A percentile compares a stretch with the other conserved stretches of the same genome.
Evolutionary conservation across 2,888 invertebrate genomes (phyloP).

Genomic region (Lasioglossum malachurum): DNA sequence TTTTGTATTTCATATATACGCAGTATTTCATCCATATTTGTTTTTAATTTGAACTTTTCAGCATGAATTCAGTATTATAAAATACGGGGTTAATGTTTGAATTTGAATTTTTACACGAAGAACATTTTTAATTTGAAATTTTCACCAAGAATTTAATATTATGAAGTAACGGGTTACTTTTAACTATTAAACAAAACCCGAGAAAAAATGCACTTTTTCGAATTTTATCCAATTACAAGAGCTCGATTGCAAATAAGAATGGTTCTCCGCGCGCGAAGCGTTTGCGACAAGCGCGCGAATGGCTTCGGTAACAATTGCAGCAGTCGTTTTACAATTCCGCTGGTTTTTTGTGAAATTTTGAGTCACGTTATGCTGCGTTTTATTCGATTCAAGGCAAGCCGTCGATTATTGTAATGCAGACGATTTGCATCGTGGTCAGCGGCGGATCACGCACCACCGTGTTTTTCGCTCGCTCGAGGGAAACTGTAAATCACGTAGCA

Average conservation of each 20-base stretch:
- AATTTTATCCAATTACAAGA: neutral
- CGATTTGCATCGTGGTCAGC: slow-evolving; percentile 27
- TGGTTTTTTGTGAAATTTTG: neutral
- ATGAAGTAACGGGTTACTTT: neutral
- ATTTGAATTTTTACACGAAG: neutral
- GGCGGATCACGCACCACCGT: slow-evolving; percentile 34
- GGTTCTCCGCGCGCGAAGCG: neutral
- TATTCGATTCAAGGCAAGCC: slow-evolving; percentile 22
- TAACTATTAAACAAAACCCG: neutral
- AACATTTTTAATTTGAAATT: neutral
- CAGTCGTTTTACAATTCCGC: neutral
- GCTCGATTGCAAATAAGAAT: neutral
- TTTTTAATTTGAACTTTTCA: neutral
- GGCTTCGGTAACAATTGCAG: neutral
- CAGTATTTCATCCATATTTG: neutral
- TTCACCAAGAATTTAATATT: neutral
- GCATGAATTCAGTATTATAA: neutral
- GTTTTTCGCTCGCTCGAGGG: slow-evolving; percentile 12
- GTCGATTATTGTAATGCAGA: slow-evolving; percentile 9
- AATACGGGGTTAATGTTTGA: neutral
- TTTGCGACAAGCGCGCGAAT: neutral
- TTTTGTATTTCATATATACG: neutral
- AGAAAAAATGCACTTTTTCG: neutral
- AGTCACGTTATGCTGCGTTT: slow-evolving; percentile 28
- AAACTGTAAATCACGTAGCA: slow-evolving; percentile 36